Percentiles rank a stretch among this genome's conserved stretches.
phyloP scores from a whole-genome alignment of 2,888 invertebrate species.

The Lacanobia oleracea region DNA sequence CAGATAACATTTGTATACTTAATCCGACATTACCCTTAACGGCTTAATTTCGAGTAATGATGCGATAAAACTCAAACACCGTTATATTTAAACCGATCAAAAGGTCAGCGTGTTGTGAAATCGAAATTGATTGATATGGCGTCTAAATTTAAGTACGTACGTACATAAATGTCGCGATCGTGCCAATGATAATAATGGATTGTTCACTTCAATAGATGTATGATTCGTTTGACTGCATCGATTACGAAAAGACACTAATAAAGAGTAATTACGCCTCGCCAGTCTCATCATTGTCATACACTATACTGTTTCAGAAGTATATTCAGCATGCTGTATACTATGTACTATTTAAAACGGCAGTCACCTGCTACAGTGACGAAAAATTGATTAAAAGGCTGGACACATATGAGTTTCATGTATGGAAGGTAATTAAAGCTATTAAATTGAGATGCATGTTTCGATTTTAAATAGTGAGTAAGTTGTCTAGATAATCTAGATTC shows the following conservation, averaged over 20 bases:
- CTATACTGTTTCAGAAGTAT: neutral
- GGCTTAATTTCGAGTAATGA: conserved; percentile 45
- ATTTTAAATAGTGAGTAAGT: no score
- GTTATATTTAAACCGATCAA: conserved; percentile 35
- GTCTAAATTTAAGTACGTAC: conserved; percentile 46
- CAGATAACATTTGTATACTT: conserved; percentile 53
- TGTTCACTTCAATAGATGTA: conserved; percentile 12
- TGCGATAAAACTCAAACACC: conserved; percentile 26
- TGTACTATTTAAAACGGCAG: neutral
- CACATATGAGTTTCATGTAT: neutral
- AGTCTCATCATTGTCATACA: neutral
- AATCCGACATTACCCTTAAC: conserved; percentile 44
- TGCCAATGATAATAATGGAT: conserved; percentile 45
- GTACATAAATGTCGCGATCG: conserved; percentile 19
- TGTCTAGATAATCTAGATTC: no score
- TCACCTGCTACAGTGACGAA: neutral
- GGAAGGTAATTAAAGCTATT: neutral
- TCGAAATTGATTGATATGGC: conserved; percentile 49
- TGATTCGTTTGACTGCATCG: conserved; percentile 15
- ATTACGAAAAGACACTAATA: conserved; percentile 32
- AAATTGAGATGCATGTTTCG: neutral
- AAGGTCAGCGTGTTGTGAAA: conserved; percentile 47
- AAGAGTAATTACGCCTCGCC: neutral
- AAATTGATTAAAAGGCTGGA: conserved; percentile 10
- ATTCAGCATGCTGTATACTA: no score